Conservation (phyloP, 2,888 invertebrate genomes). For the Lasiommata megera region DNA sequence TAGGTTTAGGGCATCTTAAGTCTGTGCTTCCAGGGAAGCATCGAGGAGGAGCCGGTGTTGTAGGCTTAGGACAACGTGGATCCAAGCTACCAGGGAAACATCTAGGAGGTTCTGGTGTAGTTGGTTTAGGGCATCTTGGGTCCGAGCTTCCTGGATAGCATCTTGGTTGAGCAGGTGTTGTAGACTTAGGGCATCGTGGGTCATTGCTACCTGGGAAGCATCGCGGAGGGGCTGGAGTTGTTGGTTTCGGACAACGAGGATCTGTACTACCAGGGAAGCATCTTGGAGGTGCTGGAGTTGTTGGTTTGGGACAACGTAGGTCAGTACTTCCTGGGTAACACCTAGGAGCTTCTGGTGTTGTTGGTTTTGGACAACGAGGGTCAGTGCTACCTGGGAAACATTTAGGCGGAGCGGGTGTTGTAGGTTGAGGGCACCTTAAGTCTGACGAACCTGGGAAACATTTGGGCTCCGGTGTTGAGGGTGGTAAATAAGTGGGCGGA, state of each 20-base stretch:
- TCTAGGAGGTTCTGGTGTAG: constrained; percentile 51
- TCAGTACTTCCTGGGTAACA: constrained; percentile 51
- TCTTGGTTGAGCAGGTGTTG: constrained; percentile 40
- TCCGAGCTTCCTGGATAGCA: constrained; percentile 41
- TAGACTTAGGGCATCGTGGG: constrained; percentile 48
- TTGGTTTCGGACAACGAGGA: constrained; percentile 45
- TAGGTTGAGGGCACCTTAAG: constrained; percentile 44
- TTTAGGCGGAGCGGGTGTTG: constrained; percentile 41
- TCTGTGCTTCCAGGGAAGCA: constrained; percentile 42
- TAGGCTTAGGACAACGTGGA: constrained; percentile 43
- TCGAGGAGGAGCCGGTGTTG: constrained; percentile 32
- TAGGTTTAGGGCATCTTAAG: constrained; percentile 44
- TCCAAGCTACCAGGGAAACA: too few species aligned
- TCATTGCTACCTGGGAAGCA: constrained; percentile 44
- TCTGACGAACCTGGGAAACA: constrained; percentile 43
- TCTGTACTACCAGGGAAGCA: constrained; percentile 52
- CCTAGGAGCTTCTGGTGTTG: constrained; percentile 35
- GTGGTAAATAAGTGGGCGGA: constrained; percentile 46
- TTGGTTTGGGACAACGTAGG: constrained; percentile 43
- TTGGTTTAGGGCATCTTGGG: constrained; percentile 49
- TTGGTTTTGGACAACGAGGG: constrained; percentile 40
- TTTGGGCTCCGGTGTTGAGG: constrained; percentile 38
- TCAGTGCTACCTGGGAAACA: constrained; percentile 40
- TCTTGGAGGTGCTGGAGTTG: constrained; percentile 41
- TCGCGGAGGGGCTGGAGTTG: constrained; percentile 38